Base-by-base conservation (phyloP, 2,113 vertebrate species). In the Equus przewalskii region DNA sequence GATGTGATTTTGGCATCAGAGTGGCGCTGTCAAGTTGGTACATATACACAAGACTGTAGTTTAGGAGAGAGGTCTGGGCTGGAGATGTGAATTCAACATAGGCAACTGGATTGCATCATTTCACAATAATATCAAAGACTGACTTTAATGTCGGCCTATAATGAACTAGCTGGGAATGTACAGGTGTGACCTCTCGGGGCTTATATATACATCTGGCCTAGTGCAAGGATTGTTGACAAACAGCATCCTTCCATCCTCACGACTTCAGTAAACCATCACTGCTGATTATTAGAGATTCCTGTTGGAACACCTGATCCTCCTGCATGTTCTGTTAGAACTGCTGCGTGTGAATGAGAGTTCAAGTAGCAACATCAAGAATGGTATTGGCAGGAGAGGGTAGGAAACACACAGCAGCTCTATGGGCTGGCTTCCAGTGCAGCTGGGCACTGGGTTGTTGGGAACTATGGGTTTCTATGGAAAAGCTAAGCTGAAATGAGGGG, bases 91-190 rank as follows among this genome's bases (percentile, higher is more conserved):
- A 46, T 83, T 56, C 30, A 6, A 21, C 9, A 22, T 1, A 26
- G 56, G 46, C 44, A 28, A 64, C 65, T 22, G 19, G 13, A 72
- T 30, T 6, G 56, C 14, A 30, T 65, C n/a, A 21, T 6, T n/a
- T 41, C 56, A 46, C 6, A 21, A 7, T 1, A 46, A 11, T 18
- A n/a, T 44, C 80, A 13, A 33, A 79, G 54, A 19, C 1, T 18
- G 79, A 51, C 33, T 5, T 18, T 21, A 14, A 22, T 0, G 6
- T 0, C 28, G 4, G 10, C 11, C 22, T 78, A 4, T 51, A 46
- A 79, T n/a, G 4, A 44, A 51, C 54, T 22, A 19, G 15, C 41
- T 83, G 41, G 79, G 60, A 49, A 80, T 49, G 41, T 19, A 49
- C 14, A 49, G 56, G 16, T 21, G 7, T 28, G 22, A 44, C 16